phyloP scores from a whole-genome alignment of 37 sponge, comb jelly and placozoan genomes.

The Eunapius fragilis region DNA sequence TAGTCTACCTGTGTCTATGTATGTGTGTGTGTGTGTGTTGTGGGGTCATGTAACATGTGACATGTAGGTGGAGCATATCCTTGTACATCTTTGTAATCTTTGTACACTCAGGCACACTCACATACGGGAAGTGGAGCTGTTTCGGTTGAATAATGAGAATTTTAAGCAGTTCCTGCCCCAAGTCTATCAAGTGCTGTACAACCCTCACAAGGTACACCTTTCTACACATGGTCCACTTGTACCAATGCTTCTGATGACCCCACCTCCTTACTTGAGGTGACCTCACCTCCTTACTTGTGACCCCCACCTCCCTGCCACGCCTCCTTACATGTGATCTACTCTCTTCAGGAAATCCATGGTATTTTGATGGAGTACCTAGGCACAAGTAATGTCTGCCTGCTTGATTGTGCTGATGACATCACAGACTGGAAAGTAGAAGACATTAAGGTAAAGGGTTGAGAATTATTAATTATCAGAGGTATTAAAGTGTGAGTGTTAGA shows the following conservation, averaged over 20 bases:
- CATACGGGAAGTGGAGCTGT: constrained; percentile 61
- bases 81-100: neutral
- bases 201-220: constrained; percentile 38
- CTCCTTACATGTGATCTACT: too few species aligned
- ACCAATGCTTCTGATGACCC: too few species aligned
- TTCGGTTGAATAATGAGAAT: constrained; percentile 6
- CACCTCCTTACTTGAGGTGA: too few species aligned
- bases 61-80: too few species aligned
- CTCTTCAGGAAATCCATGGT: constrained; percentile 61
- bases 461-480: neutral
- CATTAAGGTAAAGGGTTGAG: constrained; percentile 54
- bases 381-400: constrained; percentile 22
- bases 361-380: constrained; percentile 73
- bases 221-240: neutral
- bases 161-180: constrained; percentile 43
- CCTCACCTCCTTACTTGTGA: neutral
- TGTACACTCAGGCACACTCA: constrained; percentile 35
- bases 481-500: neutral
- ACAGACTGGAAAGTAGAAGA: constrained; percentile 55
- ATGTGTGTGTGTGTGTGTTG: too few species aligned
- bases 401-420: constrained; percentile 65
- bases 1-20: too few species aligned
- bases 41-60: too few species aligned
- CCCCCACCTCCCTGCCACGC: neutral
- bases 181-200: constrained; percentile 31